Percentiles rank a stretch among this genome's conserved stretches.
Evolutionary conservation across 2,113 vertebrate genomes (phyloP).

Genomic region (Ptychochromis oligacanthus): DNA sequence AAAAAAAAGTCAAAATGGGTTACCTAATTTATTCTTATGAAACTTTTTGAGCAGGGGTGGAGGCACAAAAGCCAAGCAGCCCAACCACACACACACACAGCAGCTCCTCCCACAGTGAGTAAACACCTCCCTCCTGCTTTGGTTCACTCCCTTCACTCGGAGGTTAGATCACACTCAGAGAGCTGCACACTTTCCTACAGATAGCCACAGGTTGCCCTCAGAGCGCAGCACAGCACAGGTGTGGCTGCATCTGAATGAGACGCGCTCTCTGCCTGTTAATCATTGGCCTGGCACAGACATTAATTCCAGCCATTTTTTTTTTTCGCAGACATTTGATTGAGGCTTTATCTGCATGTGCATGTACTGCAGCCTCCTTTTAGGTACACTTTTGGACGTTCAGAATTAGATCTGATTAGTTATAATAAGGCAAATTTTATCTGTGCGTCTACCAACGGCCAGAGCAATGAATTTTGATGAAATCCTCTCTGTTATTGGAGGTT

Average conservation of each 20-base stretch:
- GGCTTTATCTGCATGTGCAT: neutral
- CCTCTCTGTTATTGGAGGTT: constrained; percentile 71
- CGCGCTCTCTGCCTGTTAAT: constrained; percentile 5
- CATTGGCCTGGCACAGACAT: constrained; percentile 11
- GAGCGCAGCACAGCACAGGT: constrained; percentile 12
- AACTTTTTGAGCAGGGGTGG: constrained; percentile 16
- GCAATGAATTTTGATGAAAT: constrained; percentile 75
- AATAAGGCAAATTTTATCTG: neutral
- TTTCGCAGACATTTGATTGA: constrained; percentile 16
- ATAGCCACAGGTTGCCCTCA: constrained; percentile 12
- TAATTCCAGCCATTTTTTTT: neutral
- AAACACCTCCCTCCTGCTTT: constrained; percentile 40
- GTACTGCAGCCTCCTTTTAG: neutral
- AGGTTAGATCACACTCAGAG: constrained; percentile 10
- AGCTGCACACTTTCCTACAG: constrained; percentile 8
- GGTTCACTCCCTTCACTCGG: constrained; percentile 30
- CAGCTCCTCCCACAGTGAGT: constrained; percentile 39
- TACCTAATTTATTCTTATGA: constrained; percentile 28
- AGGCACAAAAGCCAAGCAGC: constrained; percentile 16
- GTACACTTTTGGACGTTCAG: constrained; percentile 3
- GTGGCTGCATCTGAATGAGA: constrained; percentile 21
- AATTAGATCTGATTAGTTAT: neutral
- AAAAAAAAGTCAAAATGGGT: neutral
- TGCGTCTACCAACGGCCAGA: neutral
- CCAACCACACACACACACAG: neutral